Evolutionary conservation across 2,797 vertebrate genomes (phyloP).

Genomic region (Lindbergichthys nudifrons): DNA sequence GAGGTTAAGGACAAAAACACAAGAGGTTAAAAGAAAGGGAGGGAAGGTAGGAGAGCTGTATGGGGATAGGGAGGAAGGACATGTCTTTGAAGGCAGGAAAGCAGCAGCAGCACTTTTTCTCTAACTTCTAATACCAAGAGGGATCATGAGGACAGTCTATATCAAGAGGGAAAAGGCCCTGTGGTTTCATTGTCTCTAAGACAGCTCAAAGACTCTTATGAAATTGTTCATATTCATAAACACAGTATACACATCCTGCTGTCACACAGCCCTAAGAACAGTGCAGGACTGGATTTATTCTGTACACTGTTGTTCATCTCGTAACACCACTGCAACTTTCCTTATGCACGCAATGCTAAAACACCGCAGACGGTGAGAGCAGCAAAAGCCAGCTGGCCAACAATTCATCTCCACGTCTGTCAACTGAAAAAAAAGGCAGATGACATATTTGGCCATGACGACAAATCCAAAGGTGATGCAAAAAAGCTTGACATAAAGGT

Average conservation of each 20-base stretch:
- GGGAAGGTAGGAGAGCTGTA: conserved; percentile 38
- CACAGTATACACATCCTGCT: conserved; percentile 11
- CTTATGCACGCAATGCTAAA: conserved; percentile 34
- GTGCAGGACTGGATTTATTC: conserved; percentile 7
- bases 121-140: conserved; percentile 57
- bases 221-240: neutral
- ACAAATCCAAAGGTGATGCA: conserved; percentile 49
- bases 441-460: conserved; percentile 56
- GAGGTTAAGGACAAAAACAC: conserved; percentile 21
- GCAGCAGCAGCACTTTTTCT: conserved; percentile 44
- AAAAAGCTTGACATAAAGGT: conserved; percentile 43
- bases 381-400: conserved; percentile 39
- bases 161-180: conserved; percentile 17
- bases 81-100: conserved; percentile 65
- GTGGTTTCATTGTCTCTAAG: conserved; percentile 4
- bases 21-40: conserved; percentile 33
- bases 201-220: neutral
- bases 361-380: conserved; percentile 32
- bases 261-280: conserved; percentile 13
- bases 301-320: conserved; percentile 43
- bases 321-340: conserved; percentile 39
- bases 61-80: conserved; percentile 27
- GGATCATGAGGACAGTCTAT: conserved; percentile 51
- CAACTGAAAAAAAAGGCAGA: conserved; percentile 32
- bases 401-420: conserved; percentile 45